Base-by-base conservation (phyloP, 1,140 invertebrate genomes). In the Eurosta solidaginis region DNA sequence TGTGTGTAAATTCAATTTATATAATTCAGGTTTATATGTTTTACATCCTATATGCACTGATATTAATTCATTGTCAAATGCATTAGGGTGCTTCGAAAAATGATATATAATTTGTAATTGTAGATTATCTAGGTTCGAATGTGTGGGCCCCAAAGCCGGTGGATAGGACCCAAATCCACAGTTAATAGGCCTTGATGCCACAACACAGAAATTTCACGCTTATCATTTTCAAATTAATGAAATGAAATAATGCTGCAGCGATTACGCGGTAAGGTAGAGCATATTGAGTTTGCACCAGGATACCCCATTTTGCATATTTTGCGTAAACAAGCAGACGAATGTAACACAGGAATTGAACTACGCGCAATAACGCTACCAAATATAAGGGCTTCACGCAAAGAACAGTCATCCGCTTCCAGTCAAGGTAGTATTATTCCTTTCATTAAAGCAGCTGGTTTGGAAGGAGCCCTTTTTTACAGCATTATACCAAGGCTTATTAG, bases 281-380 rank as follows among this genome's bases (percentile, higher is more conserved):
- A 90, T 82, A 99, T 96, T 73, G 96, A 98, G 88, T 95, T 98
- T 1, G 97, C 96, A n/a, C 98, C 97, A 63, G 92, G 96, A 84
- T 99, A 99, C 80, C 96, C 95, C 97, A 99, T 98, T 90, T 98
- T 96, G 40, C 97, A 97, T 79, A 99, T 96, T 90, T 96, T 97
- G 1, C 98, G 87, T 81, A 99, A 92, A 27, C 97, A 96, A n/a
- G 97, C 97, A 68, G 96, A 95, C 0, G 97, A 98, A 88, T 99
- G 97, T 17, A 98, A 89, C 74, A 98, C 93, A 4, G 98, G 98
- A 52, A 99, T 96, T 0, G 96, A 97, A 88, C 94, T 96, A 81
- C 96, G 94, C 0, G 93, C 92, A 36, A 99, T 85, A 0, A 99
- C 94, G 47, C 96, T 97, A 3, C 96, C 95, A 79, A 99, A 89